Conservation (phyloP, 1,140 invertebrate species). For the Drosophila pseudoobscura region DNA sequence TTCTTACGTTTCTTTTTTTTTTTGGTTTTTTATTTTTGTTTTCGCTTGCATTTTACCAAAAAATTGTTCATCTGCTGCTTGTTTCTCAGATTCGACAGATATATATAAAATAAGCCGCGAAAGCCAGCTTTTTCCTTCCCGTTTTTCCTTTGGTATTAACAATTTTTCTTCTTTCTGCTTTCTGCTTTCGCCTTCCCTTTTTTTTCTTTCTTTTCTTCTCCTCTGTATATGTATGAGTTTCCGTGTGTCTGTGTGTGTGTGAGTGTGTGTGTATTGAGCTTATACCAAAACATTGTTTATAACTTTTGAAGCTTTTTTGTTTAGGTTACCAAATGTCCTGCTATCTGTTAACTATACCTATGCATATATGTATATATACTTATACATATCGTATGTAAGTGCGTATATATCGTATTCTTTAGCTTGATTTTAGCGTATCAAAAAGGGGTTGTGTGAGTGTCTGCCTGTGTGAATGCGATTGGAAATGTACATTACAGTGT, state of each 20-base stretch:
- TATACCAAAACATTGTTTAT: conserved; percentile 57
- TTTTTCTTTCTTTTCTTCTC: not conserved
- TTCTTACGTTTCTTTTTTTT: conserved; percentile 37
- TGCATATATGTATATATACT: conserved; percentile 24
- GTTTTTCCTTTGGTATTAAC: conserved; percentile 45
- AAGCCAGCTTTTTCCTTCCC: conserved; percentile 37
- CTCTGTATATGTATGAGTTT: conserved; percentile 42
- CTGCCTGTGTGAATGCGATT: conserved; percentile 13
- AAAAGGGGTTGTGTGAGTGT: conserved; percentile 20
- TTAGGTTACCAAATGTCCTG: conserved; percentile 52
- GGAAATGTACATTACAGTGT: conserved; percentile 51
- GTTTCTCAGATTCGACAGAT: conserved; percentile 12
- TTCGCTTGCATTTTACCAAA: conserved; percentile 32
- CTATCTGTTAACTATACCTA: conserved; percentile 45
- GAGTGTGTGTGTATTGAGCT: conserved; percentile 33
- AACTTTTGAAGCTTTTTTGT: conserved; percentile 55
- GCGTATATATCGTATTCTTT: conserved; percentile 42
- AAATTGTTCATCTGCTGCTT: conserved; percentile 47
- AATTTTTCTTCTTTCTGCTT: conserved; percentile 30
- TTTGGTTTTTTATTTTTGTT: conserved; percentile 43
- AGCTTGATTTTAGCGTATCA: conserved; percentile 42
- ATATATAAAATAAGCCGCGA: conserved; percentile 64
- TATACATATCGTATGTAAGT: conserved; percentile 32
- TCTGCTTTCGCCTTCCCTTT: conserved; percentile 24
- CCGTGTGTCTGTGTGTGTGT: conserved; percentile 35